Conservation (phyloP, 2,888 invertebrate species). For the Cerastis leucographa region DNA sequence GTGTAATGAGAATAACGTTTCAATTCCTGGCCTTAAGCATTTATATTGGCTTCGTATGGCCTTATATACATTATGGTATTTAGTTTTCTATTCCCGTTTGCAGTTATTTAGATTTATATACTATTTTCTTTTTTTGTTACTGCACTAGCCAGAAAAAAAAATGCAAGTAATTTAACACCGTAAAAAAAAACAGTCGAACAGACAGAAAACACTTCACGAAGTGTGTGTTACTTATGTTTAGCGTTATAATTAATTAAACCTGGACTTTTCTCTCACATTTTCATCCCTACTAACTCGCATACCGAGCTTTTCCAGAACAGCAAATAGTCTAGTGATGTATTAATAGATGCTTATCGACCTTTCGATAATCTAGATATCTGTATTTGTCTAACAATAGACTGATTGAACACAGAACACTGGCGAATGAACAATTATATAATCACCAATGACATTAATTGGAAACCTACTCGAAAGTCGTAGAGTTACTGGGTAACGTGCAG, state of each 20-base stretch:
- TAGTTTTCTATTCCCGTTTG: no score
- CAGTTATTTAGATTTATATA: background rate
- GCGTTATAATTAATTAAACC: no score
- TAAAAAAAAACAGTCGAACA: background rate
- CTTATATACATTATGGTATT: no score
- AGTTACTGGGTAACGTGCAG: background rate
- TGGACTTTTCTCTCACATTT: background rate
- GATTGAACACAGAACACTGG: background rate
- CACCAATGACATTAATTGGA: slow-evolving; percentile 4
- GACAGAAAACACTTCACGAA: no score
- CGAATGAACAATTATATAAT: slow-evolving; percentile 31
- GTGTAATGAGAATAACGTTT: slow-evolving; percentile 10
- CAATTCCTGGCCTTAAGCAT: no score
- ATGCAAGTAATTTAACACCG: background rate
- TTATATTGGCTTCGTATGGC: background rate
- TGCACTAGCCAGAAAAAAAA: background rate
- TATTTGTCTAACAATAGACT: slow-evolving; percentile 12
- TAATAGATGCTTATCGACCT: slow-evolving; percentile 25
- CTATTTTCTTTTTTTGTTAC: background rate
- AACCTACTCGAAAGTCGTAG: background rate
- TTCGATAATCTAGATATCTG: slow-evolving; percentile 3
- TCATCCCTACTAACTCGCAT: background rate
- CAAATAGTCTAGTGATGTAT: slow-evolving; percentile 2
- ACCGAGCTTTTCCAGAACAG: background rate
- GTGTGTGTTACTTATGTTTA: no score